Evolutionary conservation across 1,140 invertebrate genomes (phyloP).

Genomic region (Dreissena polymorpha): DNA sequence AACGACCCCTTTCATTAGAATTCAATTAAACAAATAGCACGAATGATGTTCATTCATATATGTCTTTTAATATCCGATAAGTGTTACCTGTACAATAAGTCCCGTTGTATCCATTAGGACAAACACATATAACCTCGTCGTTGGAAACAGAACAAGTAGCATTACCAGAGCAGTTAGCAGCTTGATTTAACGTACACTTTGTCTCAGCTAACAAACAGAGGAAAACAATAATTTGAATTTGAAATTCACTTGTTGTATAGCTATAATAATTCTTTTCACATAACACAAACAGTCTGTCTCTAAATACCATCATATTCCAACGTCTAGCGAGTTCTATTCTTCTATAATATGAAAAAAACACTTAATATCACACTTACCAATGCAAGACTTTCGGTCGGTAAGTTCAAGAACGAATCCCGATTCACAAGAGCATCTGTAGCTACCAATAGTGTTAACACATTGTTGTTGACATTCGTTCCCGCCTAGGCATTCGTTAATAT

Average conservation of each 20-base stretch:
- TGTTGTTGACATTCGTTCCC: slow-evolving; percentile 79
- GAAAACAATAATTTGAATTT: no score
- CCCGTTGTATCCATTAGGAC: not conserved
- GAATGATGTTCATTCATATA: no score
- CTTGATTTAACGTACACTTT: not conserved
- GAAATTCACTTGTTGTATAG: no score
- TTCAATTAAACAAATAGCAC: no score
- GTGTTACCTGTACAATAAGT: no score
- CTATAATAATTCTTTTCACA: no score
- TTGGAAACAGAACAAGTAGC: not conserved
- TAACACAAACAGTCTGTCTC: no score
- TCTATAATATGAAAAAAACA: no score
- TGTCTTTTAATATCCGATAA: no score
- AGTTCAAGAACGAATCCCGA: slow-evolving; percentile 56
- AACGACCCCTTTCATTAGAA: no score
- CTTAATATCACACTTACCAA: slow-evolving; percentile 16
- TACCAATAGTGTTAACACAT: slow-evolving; percentile 64
- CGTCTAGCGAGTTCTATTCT: no score
- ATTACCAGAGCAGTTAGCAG: not conserved
- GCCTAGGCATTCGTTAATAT: slow-evolving; percentile 77
- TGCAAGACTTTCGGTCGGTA: slow-evolving; percentile 20
- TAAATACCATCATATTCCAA: no score
- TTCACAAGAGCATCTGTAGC: slow-evolving; percentile 59
- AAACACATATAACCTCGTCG: not conserved
- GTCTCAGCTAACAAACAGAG: not conserved